phyloP scores from a whole-genome alignment of 1,140 invertebrate genomes.

The Penaeus vannamei region DNA sequence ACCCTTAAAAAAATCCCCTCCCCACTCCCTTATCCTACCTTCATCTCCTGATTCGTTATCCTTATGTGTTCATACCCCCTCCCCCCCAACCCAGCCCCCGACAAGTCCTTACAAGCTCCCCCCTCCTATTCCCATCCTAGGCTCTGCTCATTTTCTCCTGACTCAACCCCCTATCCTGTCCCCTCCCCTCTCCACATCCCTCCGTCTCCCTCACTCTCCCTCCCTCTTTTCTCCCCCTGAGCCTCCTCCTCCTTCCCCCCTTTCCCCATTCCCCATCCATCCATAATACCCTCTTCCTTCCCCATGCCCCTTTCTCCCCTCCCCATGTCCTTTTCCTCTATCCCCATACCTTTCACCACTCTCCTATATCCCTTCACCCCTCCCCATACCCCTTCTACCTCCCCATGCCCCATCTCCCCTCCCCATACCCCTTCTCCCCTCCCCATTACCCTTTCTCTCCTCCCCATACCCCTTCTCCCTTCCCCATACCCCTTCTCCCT shows the following conservation, averaged over 20 bases:
- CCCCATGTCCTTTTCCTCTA: background rate
- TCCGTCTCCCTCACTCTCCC: accelerated
- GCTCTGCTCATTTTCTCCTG: no score
- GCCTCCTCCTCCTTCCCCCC: background rate
- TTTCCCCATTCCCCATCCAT: background rate
- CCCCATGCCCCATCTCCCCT: background rate
- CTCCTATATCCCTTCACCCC: background rate
- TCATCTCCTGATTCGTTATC: no score
- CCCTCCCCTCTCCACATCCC: no score
- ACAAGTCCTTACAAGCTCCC: no score
- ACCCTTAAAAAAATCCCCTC: no score
- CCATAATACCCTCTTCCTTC: background rate
- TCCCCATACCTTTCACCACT: background rate
- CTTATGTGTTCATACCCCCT: no score
- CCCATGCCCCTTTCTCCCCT: background rate
- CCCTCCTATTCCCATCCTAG: no score
- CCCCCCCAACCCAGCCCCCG: no score
- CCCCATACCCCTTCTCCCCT: background rate
- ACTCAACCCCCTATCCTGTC: no score
- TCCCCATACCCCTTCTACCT: background rate
- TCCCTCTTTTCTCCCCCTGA: background rate
- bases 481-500: background rate
- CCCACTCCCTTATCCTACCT: no score
- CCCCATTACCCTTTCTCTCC: background rate
- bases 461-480: background rate